phyloP scores from a whole-genome alignment of 1,140 invertebrate genomes.

The Solen grandis region DNA sequence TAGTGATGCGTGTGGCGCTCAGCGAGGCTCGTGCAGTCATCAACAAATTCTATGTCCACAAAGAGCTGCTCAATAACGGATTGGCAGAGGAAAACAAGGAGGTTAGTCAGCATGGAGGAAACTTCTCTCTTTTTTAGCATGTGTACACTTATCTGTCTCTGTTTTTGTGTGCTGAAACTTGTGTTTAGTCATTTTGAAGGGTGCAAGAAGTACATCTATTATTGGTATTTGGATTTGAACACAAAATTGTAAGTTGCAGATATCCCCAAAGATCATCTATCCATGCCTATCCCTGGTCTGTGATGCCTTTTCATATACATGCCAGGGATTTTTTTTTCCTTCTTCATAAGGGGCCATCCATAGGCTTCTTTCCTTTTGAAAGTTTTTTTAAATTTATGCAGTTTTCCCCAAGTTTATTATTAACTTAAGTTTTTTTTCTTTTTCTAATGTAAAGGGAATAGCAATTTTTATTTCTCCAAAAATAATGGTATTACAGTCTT shows the following conservation, averaged over 20 bases:
- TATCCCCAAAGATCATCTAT: neutral
- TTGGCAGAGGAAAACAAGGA: slow-evolving; percentile 62
- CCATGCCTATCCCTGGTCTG: too few species aligned
- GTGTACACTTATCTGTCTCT: neutral
- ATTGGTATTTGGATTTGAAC: neutral
- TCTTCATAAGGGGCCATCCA: too few species aligned
- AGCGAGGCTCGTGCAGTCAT: slow-evolving; percentile 26
- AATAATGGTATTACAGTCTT: too few species aligned
- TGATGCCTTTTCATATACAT: too few species aligned
- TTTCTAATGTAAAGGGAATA: too few species aligned
- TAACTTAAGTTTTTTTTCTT: too few species aligned
- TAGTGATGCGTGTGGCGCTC: slow-evolving; percentile 48
- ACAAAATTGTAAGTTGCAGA: neutral
- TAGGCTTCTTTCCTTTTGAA: too few species aligned
- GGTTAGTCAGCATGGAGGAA: slow-evolving; percentile 38
- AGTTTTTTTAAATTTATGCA: too few species aligned
- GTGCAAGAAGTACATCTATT: neutral
- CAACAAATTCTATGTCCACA: slow-evolving; percentile 53
- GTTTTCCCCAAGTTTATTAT: too few species aligned
- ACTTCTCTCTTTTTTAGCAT: neutral
- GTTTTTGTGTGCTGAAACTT: neutral
- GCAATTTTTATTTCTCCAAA: too few species aligned
- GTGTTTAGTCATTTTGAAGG: neutral
- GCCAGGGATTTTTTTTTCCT: too few species aligned
- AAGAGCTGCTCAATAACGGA: slow-evolving; percentile 54